Percentiles rank a stretch among this genome's conserved stretches.
Evolutionary conservation across 2,797 vertebrate species (phyloP).

Genomic region (Zalophus californianus): DNA sequence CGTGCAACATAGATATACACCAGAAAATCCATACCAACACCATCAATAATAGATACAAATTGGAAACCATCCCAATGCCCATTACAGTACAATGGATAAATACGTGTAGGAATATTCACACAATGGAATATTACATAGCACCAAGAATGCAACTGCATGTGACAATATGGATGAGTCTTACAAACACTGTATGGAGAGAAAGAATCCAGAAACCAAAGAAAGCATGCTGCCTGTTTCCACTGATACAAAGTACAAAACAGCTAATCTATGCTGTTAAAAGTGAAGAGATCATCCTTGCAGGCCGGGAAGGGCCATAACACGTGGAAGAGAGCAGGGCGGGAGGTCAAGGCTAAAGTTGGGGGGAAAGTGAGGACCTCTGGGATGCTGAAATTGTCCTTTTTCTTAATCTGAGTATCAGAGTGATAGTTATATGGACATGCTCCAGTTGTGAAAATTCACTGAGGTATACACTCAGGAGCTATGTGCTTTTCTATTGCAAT

Average conservation of each 20-base stretch:
- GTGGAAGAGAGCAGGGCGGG: background rate
- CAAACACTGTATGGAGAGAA: background rate
- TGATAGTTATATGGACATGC: background rate
- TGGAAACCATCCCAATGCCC: background rate
- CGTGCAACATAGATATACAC: background rate
- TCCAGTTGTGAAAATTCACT: background rate
- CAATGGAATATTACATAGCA: background rate
- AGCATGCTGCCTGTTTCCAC: background rate
- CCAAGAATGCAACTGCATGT: background rate
- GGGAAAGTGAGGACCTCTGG: background rate
- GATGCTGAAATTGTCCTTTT: background rate
- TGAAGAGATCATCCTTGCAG: background rate
- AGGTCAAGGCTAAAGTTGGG: accelerated
- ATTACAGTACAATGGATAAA: background rate
- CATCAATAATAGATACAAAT: background rate
- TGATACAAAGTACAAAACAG: background rate
- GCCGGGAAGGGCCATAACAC: background rate
- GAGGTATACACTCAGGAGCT: background rate
- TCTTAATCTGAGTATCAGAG: background rate
- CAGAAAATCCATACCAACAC: background rate
- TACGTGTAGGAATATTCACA: background rate
- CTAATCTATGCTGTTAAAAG: background rate
- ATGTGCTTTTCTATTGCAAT: background rate
- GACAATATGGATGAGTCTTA: background rate
- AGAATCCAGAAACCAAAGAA: background rate